Conservation (phyloP, 2,113 vertebrate species). For the Ahaetulla prasina region DNA sequence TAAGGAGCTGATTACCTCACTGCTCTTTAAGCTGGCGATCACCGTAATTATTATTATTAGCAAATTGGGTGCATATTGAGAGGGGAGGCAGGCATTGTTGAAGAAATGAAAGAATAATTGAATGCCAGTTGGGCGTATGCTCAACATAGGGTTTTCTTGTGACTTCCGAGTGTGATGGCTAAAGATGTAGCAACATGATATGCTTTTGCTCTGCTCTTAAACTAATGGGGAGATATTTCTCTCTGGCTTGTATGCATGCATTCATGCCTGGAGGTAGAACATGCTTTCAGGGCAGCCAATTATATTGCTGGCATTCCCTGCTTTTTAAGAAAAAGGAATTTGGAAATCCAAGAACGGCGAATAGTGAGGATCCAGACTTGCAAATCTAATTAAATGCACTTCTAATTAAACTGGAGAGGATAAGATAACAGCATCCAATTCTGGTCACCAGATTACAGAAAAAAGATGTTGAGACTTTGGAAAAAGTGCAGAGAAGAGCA, state of each 20-base stretch:
- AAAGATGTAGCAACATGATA: background rate
- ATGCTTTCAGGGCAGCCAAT: background rate
- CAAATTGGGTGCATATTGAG: slow-evolving; percentile 30
- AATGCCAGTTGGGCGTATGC: background rate
- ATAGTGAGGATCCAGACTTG: background rate
- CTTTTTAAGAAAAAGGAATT: background rate
- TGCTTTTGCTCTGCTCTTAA: background rate
- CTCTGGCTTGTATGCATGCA: background rate
- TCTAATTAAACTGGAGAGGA: background rate
- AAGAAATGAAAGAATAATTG: background rate
- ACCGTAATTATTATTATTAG: slow-evolving; percentile 33
- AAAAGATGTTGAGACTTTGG: too few species aligned
- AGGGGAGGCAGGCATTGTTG: background rate
- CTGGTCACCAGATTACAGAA: too few species aligned
- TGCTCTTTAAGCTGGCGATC: background rate
- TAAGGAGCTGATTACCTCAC: slow-evolving; percentile 15
- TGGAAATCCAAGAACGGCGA: background rate
- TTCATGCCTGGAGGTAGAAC: background rate
- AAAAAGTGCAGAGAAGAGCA: too few species aligned
- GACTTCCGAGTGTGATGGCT: background rate
- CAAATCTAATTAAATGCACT: background rate
- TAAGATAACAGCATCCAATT: background rate
- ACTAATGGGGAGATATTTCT: background rate
- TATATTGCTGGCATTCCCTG: background rate
- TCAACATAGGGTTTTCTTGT: background rate